Evolutionary conservation across 2,113 vertebrate genomes (phyloP).

Genomic region (Halichoeres trimaculatus): DNA sequence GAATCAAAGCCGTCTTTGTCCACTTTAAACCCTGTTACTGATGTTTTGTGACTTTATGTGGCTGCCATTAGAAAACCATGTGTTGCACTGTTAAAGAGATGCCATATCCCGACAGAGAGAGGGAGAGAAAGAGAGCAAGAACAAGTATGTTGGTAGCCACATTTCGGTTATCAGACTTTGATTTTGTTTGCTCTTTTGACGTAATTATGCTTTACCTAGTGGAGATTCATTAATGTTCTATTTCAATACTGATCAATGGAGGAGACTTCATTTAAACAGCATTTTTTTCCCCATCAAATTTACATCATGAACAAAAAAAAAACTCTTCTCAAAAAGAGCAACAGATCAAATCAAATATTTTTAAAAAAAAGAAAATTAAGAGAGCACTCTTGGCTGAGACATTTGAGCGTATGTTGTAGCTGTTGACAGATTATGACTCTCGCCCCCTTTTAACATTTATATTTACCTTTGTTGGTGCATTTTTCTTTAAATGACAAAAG

Average conservation of each 20-base stretch:
- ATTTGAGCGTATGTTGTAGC: too few relatives aligned
- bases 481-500: too few relatives aligned
- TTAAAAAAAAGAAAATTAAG: too few relatives aligned
- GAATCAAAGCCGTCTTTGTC: conserved; percentile 34
- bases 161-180: not conserved
- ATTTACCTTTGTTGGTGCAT: too few relatives aligned
- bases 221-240: not conserved
- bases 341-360: too few relatives aligned
- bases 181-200: not conserved
- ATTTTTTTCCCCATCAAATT: too few relatives aligned
- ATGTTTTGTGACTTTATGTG: conserved; percentile 38
- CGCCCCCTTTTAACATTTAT: too few relatives aligned
- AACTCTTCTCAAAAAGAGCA: too few relatives aligned
- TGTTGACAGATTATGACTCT: too few relatives aligned
- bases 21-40: conserved; percentile 33
- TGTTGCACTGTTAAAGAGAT: conserved; percentile 28
- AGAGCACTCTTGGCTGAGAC: too few relatives aligned
- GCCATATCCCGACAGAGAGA: not conserved
- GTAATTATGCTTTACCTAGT: not conserved
- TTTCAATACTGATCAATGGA: not conserved
- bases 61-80: conserved; percentile 41
- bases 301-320: too few relatives aligned
- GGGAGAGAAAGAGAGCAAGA: not conserved
- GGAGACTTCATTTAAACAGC: not conserved
- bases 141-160: not conserved